Percentiles rank a stretch among this genome's conserved stretches.
Evolutionary conservation across 1,140 invertebrate species (phyloP).

Genomic region (Drosophila nikananu): DNA sequence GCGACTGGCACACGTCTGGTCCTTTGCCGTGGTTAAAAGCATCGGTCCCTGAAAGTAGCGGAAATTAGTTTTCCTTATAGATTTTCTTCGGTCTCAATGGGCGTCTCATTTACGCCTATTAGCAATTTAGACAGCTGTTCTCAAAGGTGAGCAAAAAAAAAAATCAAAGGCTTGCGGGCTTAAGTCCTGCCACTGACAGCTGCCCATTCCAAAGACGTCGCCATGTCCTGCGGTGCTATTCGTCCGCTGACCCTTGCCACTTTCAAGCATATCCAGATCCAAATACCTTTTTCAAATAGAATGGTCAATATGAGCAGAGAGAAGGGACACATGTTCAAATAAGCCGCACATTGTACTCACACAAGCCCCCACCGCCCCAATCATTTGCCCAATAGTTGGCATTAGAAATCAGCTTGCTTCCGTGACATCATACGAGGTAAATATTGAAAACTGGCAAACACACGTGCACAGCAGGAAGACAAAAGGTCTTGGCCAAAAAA

Average conservation of each 20-base stretch:
- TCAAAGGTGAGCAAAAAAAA: constrained; percentile 48
- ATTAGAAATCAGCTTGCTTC: constrained; percentile 77
- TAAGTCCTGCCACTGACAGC: constrained; percentile 63
- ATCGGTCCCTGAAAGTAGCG: constrained; percentile 45
- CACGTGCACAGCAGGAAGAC: constrained; percentile 79
- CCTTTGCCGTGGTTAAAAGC: constrained; percentile 16
- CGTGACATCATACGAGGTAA: constrained; percentile 64
- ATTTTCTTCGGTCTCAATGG: constrained; percentile 50
- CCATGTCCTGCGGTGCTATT: constrained; percentile 60
- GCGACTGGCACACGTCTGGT: constrained; percentile 70
- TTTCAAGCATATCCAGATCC: constrained; percentile 13
- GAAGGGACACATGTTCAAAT: constrained; percentile 71
- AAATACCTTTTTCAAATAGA: constrained; percentile 68
- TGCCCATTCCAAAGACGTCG: constrained; percentile 59
- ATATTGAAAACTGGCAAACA: constrained; percentile 70
- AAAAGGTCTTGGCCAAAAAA: constrained; percentile 25
- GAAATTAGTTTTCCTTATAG: constrained; percentile 74
- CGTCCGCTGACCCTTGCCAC: constrained; percentile 38
- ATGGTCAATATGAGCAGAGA: constrained; percentile 49
- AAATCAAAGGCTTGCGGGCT: constrained; percentile 70
- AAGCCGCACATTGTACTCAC: constrained; percentile 61
- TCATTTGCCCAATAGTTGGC: constrained; percentile 43
- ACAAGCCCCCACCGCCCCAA: constrained; percentile 29
- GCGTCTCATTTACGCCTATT: constrained; percentile 80
- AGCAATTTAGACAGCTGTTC: constrained; percentile 70